phyloP scores from a whole-genome alignment of 2,113 vertebrate genomes.

The Rallus limicola region DNA sequence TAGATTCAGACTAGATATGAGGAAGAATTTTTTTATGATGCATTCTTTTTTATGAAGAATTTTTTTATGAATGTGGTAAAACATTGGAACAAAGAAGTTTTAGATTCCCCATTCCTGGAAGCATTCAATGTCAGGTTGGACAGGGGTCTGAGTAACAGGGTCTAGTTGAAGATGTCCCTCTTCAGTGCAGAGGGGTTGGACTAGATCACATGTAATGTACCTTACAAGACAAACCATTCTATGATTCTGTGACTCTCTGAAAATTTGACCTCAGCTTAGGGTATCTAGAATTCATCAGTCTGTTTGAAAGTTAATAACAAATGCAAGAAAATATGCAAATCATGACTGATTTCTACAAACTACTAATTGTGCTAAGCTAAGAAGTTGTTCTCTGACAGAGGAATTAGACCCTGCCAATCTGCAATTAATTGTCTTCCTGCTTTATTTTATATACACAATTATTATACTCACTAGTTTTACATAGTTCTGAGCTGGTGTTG shows the following conservation, averaged over 20 bases:
- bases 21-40: neutral
- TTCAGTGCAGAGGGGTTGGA: neutral
- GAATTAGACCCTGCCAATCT: neutral
- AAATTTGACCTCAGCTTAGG: neutral
- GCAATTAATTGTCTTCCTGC: neutral
- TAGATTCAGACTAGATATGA: neutral
- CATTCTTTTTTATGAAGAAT: neutral
- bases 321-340: neutral
- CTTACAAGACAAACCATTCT: neutral
- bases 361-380: neutral
- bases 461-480: neutral
- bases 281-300: neutral
- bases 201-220: neutral
- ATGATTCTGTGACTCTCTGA: neutral
- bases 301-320: neutral
- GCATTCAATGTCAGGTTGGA: neutral
- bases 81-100: neutral
- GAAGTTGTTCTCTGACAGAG: neutral
- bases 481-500: neutral
- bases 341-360: neutral
- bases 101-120: neutral
- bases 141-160: fast-evolving
- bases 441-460: neutral
- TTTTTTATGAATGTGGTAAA: neutral
- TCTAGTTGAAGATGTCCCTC: neutral